Evolutionary conservation across 2,797 vertebrate species (phyloP).

Genomic region (Mycteria americana): DNA sequence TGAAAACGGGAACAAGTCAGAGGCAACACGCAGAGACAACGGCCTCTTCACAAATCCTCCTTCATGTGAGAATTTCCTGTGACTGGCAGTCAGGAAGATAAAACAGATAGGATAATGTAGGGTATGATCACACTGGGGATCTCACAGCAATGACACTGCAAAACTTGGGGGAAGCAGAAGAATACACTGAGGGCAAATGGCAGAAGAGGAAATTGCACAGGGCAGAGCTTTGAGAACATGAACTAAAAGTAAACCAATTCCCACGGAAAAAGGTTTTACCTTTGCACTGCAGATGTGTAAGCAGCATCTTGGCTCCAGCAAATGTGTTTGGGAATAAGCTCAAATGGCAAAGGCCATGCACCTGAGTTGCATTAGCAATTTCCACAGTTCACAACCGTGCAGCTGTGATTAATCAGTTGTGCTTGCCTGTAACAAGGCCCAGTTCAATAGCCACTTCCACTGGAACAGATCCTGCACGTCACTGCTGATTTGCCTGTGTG

Average conservation of each 20-base stretch:
- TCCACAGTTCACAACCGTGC: background rate
- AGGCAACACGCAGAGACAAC: background rate
- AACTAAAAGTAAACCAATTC: background rate
- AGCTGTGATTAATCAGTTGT: background rate
- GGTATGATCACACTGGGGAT: background rate
- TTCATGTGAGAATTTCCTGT: conserved; percentile 51
- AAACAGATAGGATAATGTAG: background rate
- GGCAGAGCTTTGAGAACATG: background rate
- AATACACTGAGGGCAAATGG: background rate
- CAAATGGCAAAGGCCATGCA: background rate
- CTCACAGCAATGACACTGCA: background rate
- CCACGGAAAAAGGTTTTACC: background rate
- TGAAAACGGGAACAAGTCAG: conserved; percentile 6
- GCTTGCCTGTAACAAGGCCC: background rate
- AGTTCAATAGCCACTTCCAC: background rate
- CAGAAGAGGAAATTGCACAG: background rate
- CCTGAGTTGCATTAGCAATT: background rate
- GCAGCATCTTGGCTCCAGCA: background rate
- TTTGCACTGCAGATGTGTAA: background rate
- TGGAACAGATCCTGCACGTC: background rate
- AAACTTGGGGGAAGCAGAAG: background rate
- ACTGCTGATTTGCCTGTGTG: background rate
- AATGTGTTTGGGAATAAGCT: background rate
- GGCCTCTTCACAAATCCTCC: conserved; percentile 48
- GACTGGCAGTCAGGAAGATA: background rate